Conservation (phyloP, 2,888 invertebrate genomes). For the Aromia moschata region DNA sequence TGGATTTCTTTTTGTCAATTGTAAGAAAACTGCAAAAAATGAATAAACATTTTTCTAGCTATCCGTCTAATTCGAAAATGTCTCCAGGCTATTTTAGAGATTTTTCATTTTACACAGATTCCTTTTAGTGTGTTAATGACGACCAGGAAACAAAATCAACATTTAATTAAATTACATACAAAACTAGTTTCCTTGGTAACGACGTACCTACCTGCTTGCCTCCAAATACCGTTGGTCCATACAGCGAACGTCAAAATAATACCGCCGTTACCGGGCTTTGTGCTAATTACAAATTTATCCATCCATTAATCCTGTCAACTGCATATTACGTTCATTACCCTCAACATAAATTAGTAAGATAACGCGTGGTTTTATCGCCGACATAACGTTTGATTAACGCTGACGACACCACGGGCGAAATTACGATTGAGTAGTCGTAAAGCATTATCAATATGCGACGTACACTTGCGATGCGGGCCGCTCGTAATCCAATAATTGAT, state of each 20-base stretch:
- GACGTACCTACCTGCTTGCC: too few species aligned
- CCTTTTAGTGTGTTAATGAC: too few species aligned
- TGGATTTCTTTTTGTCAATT: too few species aligned
- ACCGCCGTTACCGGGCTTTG: background rate
- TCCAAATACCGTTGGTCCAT: too few species aligned
- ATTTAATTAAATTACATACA: too few species aligned
- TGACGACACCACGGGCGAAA: constrained; percentile 14
- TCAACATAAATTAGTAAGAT: constrained; percentile 37
- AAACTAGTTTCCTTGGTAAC: too few species aligned
- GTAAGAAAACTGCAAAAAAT: too few species aligned
- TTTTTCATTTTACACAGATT: too few species aligned
- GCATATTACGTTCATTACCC: constrained; percentile 33
- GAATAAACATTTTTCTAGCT: too few species aligned
- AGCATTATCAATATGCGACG: constrained; percentile 27
- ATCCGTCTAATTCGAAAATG: too few species aligned
- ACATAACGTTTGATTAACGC: constrained; percentile 27
- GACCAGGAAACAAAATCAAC: too few species aligned
- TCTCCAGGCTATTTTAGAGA: too few species aligned
- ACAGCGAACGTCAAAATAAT: background rate
- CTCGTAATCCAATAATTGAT: constrained; percentile 18
- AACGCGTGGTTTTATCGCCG: constrained; percentile 42
- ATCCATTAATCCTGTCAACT: constrained; percentile 31
- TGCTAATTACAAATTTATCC: background rate
- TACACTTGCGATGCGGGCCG: constrained; percentile 11
- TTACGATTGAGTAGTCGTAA: constrained; percentile 31